A percentile compares a stretch with the other conserved stretches of the same genome.
These are phyloP conservation scores for Dolomedes plantarius DNA, from an alignment of 2,888 invertebrate genomes.

Conservation along the genomic window DNA sequence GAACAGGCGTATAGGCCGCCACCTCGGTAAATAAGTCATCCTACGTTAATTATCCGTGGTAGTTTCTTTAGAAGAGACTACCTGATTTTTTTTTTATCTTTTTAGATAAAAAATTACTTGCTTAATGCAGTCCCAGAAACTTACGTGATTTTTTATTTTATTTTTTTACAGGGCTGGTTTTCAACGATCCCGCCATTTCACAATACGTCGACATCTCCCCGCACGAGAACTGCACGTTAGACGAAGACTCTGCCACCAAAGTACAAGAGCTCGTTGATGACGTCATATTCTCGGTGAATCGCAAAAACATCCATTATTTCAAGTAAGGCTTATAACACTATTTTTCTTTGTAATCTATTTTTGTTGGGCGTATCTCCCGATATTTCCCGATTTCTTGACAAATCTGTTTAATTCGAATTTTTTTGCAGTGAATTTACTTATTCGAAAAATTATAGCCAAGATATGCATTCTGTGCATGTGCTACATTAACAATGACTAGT, in stretches of 20 bases:
- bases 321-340: constrained; percentile 72
- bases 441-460: no score
- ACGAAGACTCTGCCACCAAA: constrained; percentile 60
- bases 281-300: constrained; percentile 71
- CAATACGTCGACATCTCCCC: constrained; percentile 43
- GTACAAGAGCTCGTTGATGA: constrained; percentile 71
- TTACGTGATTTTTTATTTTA: no score
- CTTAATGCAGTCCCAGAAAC: no score
- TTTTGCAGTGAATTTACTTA: no score
- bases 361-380: not conserved
- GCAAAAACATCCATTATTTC: constrained; percentile 73
- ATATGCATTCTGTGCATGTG: no score
- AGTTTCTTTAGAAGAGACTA: no score
- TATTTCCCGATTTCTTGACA: not conserved
- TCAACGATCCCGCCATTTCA: constrained; percentile 30
- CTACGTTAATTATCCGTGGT: no score
- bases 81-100: no score
- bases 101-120: no score
- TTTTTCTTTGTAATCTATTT: not conserved
- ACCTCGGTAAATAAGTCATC: no score
- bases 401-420: not conserved
- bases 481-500: no score
- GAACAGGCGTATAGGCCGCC: no score
- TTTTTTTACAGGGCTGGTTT: constrained; percentile 31
- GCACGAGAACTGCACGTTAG: constrained; percentile 31